phyloP scores from a whole-genome alignment of 2,888 invertebrate species.

The Portevinia maculata region DNA sequence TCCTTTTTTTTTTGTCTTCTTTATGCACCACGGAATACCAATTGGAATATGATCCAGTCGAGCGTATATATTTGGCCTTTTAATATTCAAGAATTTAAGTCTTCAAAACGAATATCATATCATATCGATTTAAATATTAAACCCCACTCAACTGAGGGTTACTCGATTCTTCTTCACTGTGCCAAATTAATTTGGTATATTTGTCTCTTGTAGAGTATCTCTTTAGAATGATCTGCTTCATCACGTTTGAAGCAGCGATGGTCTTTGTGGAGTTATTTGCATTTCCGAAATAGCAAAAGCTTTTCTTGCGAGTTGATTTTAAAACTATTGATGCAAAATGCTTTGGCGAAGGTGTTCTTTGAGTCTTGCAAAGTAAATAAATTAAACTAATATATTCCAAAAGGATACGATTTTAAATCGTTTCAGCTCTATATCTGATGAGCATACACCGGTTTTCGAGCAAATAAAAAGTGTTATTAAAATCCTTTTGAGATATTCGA shows the following conservation, averaged over 20 bases:
- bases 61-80: constrained; percentile 31
- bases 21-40: constrained; percentile 33
- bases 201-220: constrained; percentile 13
- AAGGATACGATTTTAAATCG: too few relatives aligned
- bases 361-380: too few relatives aligned
- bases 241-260: constrained; percentile 4
- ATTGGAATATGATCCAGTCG: constrained; percentile 33
- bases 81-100: constrained; percentile 30
- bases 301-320: constrained; percentile 14
- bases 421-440: too few relatives aligned
- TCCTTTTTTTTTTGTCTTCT: constrained; percentile 12
- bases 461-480: too few relatives aligned
- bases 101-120: constrained; percentile 32
- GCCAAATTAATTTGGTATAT: constrained; percentile 22
- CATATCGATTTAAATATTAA: constrained; percentile 32
- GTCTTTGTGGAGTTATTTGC: constrained; percentile 28
- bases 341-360: not conserved
- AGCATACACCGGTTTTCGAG: too few relatives aligned
- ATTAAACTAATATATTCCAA: too few relatives aligned
- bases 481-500: too few relatives aligned
- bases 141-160: constrained; percentile 1
- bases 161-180: not conserved
- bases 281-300: not conserved
- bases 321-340: constrained; percentile 16
- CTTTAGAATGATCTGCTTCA: constrained; percentile 21